These are phyloP conservation scores for Chrysochloris asiatica DNA, from an alignment of 2,113 vertebrate species.

Conservation along the genomic window DNA sequence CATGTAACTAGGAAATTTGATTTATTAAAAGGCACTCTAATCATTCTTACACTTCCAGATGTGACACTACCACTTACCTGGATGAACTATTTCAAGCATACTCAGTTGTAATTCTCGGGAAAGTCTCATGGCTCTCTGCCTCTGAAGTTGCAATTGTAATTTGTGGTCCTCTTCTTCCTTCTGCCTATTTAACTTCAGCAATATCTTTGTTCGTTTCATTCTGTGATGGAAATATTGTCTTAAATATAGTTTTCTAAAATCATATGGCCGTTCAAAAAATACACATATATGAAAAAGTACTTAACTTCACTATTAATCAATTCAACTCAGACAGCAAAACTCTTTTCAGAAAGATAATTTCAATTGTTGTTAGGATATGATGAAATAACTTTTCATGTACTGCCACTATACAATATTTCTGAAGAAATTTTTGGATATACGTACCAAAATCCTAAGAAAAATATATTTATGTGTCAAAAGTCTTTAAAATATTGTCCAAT, in stretches of 20 bases:
- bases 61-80: slow-evolving; percentile 84
- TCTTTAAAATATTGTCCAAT: slow-evolving; percentile 26
- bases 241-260: slow-evolving; percentile 50
- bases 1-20: not conserved
- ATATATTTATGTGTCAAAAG: slow-evolving; percentile 49
- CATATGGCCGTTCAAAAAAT: slow-evolving; percentile 1
- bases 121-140: slow-evolving; percentile 90
- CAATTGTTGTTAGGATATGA: not conserved
- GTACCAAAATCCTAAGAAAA: slow-evolving; percentile 4
- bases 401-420: slow-evolving; percentile 13
- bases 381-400: not conserved
- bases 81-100: slow-evolving; percentile 91
- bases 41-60: slow-evolving; percentile 63
- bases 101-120: slow-evolving; percentile 92
- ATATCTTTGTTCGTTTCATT: slow-evolving; percentile 84
- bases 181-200: slow-evolving; percentile 84
- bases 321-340: slow-evolving; percentile 9
- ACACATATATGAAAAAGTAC: not conserved
- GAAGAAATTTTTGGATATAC: not conserved
- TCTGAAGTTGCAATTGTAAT: slow-evolving; percentile 88
- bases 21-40: slow-evolving; percentile 47
- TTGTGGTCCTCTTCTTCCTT: slow-evolving; percentile 89
- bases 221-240: slow-evolving; percentile 80
- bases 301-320: slow-evolving; percentile 3
- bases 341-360: not conserved